Evolutionary conservation across 1,140 invertebrate genomes (phyloP).

Genomic region (Zaprionus vittiger): DNA sequence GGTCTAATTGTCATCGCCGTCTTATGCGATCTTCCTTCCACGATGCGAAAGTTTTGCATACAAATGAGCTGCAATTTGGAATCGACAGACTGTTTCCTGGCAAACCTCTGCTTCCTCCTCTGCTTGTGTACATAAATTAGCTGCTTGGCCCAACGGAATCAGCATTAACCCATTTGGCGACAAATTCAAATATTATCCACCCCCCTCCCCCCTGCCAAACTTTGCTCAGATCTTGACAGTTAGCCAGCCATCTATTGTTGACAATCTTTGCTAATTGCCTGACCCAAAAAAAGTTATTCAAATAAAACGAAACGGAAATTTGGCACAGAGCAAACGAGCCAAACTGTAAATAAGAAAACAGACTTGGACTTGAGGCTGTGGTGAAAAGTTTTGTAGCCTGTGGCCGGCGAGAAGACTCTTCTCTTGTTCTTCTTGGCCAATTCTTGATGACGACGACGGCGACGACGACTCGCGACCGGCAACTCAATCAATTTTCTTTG

Average conservation of each 20-base stretch:
- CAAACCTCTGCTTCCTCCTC: not conserved
- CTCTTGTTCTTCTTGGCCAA: constrained; percentile 1
- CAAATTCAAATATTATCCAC: constrained; percentile 18
- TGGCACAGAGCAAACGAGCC: constrained; percentile 53
- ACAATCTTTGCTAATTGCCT: constrained; percentile 70
- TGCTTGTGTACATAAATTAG: constrained; percentile 37
- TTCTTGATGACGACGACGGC: not conserved
- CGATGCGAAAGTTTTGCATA: constrained; percentile 51
- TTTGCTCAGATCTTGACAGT: constrained; percentile 13
- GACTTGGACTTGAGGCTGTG: not conserved
- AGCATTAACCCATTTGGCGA: constrained; percentile 56
- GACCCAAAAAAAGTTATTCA: constrained; percentile 65
- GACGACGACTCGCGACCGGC: constrained; percentile 11
- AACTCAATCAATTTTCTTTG: constrained; percentile 70
- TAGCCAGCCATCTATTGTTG: constrained; percentile 56
- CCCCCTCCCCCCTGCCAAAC: not conserved
- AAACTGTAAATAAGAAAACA: constrained; percentile 54
- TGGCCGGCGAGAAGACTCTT: constrained; percentile 7
- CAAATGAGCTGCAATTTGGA: constrained; percentile 40
- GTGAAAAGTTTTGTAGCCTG: constrained; percentile 22
- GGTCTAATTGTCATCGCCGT: constrained; percentile 24
- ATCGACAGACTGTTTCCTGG: constrained; percentile 38
- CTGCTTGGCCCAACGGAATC: constrained; percentile 24
- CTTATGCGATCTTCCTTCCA: constrained; percentile 34
- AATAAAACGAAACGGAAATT: constrained; percentile 75